A percentile compares a stretch with the other conserved stretches of the same genome.
These are phyloP conservation scores for Cyclophora albipunctata DNA, from an alignment of 2,888 invertebrate genomes.

Conservation along the genomic window DNA sequence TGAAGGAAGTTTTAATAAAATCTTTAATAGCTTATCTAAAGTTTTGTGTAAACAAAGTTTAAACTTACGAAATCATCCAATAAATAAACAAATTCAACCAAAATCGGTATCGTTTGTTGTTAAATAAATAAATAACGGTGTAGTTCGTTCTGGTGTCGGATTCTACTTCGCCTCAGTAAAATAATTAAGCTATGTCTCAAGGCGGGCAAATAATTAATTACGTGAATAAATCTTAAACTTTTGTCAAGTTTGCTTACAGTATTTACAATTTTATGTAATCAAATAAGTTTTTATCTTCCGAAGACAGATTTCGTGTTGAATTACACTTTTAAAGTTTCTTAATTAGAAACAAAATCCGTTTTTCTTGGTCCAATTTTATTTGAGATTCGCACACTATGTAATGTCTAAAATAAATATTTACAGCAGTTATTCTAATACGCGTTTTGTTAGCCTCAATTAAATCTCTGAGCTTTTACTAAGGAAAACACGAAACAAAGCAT, in stretches of 20 bases:
- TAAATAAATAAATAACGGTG: conserved; percentile 15
- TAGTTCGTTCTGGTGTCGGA: conserved; percentile 10
- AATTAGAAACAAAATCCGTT: conserved; percentile 15
- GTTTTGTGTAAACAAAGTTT: no score
- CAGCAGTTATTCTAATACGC: no score
- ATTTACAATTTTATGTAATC: conserved; percentile 35
- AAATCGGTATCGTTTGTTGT: conserved; percentile 13
- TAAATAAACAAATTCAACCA: not conserved
- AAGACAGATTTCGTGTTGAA: conserved; percentile 19
- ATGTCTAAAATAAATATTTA: no score
- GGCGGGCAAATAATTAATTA: conserved; percentile 54
- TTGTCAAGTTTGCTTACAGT: conserved; percentile 47
- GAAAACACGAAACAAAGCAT: no score
- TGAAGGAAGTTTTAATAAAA: no score
- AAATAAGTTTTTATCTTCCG: conserved; percentile 23
- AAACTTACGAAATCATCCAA: no score
- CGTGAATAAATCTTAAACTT: conserved; percentile 55
- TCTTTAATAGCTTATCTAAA: no score
- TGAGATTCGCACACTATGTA: no score
- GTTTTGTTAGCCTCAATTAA: no score
- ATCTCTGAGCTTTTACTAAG: no score
- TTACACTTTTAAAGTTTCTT: conserved; percentile 20
- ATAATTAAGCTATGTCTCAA: conserved; percentile 54
- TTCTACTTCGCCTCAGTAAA: conserved; percentile 49
- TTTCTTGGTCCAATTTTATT: not conserved